A percentile compares a stretch with the other conserved stretches of the same genome.
phyloP scores from a whole-genome alignment of 2,888 invertebrate genomes.

The Cephus pygmeus region DNA sequence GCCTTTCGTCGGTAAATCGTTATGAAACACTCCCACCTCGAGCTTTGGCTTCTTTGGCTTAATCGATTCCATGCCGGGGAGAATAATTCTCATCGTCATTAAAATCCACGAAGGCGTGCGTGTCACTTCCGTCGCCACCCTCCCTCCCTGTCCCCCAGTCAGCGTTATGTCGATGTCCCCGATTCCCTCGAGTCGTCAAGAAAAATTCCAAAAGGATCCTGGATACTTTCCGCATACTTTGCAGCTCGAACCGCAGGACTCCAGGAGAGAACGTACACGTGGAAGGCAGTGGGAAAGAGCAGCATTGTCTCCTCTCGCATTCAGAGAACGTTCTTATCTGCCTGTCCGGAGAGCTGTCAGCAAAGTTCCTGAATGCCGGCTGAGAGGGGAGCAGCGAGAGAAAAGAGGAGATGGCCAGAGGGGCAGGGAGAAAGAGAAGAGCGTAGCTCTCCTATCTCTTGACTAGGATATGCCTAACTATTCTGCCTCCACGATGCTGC shows the following conservation, averaged over 20 bases:
- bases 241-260: background rate
- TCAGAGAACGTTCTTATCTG: constrained; percentile 65
- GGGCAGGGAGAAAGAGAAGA: constrained; percentile 12
- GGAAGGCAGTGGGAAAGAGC: constrained; percentile 35
- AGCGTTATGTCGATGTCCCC: background rate
- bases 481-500: constrained; percentile 56
- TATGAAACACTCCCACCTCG: constrained; percentile 20
- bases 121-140: background rate
- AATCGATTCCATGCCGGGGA: background rate
- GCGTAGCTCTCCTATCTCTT: constrained; percentile 51
- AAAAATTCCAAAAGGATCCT: background rate
- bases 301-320: constrained; percentile 62
- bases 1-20: constrained; percentile 33
- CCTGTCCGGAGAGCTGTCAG: constrained; percentile 66
- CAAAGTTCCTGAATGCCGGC: constrained; percentile 65
- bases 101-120: background rate
- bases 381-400: constrained; percentile 30
- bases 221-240: background rate
- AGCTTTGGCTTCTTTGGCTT: background rate
- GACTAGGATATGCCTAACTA: constrained; percentile 63
- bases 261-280: background rate
- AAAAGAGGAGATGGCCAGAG: constrained; percentile 7
- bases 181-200: background rate
- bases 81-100: background rate
- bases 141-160: background rate